These are phyloP conservation scores for Rhinoderma darwinii DNA, from an alignment of 2,113 vertebrate genomes.

Conservation along the genomic window DNA sequence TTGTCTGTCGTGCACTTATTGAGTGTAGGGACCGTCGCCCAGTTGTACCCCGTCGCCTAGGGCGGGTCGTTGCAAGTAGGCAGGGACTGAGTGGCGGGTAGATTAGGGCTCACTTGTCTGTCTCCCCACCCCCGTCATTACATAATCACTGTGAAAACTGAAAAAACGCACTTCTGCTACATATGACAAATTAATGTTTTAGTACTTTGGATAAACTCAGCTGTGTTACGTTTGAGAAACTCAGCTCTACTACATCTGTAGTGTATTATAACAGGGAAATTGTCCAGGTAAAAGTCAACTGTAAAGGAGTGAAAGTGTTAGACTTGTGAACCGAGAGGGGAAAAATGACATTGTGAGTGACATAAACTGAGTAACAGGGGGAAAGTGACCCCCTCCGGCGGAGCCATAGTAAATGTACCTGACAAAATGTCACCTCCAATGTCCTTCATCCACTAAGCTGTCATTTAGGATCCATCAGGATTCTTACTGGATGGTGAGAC, in stretches of 20 bases:
- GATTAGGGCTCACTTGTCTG: no score
- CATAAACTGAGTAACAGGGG: constrained; percentile 56
- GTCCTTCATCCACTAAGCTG: constrained; percentile 73
- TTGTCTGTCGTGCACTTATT: no score
- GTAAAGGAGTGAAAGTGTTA: not conserved
- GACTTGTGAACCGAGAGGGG: not conserved
- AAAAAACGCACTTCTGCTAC: no score
- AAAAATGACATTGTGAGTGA: not conserved
- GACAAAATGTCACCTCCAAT: constrained; percentile 74
- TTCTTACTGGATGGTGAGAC: not conserved
- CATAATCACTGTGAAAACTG: no score
- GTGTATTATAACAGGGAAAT: not conserved
- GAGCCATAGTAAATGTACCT: constrained; percentile 7
- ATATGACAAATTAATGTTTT: no score
- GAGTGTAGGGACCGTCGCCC: no score
- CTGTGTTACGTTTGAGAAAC: not conserved
- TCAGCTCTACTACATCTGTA: not conserved
- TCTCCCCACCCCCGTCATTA: no score
- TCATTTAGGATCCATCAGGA: constrained; percentile 80
- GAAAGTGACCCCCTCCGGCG: constrained; percentile 51
- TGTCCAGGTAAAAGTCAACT: not conserved
- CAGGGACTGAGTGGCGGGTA: no score
- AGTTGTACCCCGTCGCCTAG: no score
- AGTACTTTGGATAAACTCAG: no score
- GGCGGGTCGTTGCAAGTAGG: no score